Conservation (phyloP, 1,140 invertebrate species). For the Aradophagus sp. region DNA sequence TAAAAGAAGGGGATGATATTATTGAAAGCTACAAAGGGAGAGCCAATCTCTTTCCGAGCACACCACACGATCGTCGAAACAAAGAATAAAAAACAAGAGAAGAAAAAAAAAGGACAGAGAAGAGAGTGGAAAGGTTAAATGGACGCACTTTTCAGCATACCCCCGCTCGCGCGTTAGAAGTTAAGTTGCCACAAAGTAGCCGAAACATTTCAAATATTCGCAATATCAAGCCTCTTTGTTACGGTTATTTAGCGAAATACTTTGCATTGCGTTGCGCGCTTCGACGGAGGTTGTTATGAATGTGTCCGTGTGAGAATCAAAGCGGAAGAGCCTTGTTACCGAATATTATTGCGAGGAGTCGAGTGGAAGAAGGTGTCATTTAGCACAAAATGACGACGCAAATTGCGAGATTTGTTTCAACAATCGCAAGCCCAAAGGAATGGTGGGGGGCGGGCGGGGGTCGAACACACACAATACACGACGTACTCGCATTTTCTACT, state of each 20-base stretch:
- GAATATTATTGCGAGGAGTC: slow-evolving; percentile 55
- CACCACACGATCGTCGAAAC: no score
- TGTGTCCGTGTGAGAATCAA: slow-evolving; percentile 39
- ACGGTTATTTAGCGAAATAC: slow-evolving; percentile 45
- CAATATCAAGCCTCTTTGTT: slow-evolving; percentile 48
- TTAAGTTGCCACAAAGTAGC: slow-evolving; percentile 41
- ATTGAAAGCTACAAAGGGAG: no score
- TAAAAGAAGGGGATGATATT: no score
- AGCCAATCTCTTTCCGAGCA: no score
- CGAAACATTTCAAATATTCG: slow-evolving; percentile 44
- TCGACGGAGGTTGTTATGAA: slow-evolving; percentile 27
- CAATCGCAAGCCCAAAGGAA: slow-evolving; percentile 46
- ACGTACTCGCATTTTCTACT: slow-evolving; percentile 39
- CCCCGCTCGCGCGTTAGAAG: not conserved
- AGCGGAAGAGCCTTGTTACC: slow-evolving; percentile 45
- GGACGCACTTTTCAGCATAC: slow-evolving; percentile 9
- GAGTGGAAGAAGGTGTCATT: slow-evolving; percentile 57
- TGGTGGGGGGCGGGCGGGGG: no score
- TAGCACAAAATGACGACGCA: slow-evolving; percentile 53
- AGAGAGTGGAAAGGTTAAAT: no score
- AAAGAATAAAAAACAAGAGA: no score
- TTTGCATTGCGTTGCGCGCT: slow-evolving; percentile 38
- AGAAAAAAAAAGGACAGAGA: no score
- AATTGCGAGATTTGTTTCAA: slow-evolving; percentile 42
- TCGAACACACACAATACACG: slow-evolving; percentile 28